These are phyloP conservation scores for Idaea aversata DNA, from an alignment of 2,888 invertebrate genomes.

Conservation along the genomic window DNA sequence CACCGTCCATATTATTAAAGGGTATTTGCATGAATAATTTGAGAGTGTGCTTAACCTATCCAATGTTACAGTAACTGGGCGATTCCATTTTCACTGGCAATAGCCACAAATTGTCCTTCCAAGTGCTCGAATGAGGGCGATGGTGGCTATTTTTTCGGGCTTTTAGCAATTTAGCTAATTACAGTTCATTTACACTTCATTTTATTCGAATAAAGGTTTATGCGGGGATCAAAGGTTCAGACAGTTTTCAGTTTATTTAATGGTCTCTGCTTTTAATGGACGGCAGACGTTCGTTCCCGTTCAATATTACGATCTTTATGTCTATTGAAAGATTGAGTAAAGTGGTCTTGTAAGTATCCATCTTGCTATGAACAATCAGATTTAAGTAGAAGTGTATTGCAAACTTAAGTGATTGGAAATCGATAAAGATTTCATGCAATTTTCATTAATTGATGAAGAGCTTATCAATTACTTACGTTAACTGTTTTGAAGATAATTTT, in stretches of 20 bases:
- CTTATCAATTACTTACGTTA: too few species aligned
- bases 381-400: neutral
- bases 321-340: slow-evolving; percentile 1
- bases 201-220: slow-evolving; percentile 44
- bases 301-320: slow-evolving; percentile 14
- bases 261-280: slow-evolving; percentile 26
- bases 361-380: neutral
- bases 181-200: slow-evolving; percentile 49
- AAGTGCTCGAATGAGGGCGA: slow-evolving; percentile 27
- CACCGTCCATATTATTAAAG: slow-evolving; percentile 39
- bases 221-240: slow-evolving; percentile 34
- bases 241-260: slow-evolving; percentile 19
- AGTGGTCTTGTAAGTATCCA: neutral
- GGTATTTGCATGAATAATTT: slow-evolving; percentile 55
- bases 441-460: too few species aligned
- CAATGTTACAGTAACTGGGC: slow-evolving; percentile 14
- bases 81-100: slow-evolving; percentile 36
- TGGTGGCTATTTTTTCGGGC: slow-evolving; percentile 38
- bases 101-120: slow-evolving; percentile 43
- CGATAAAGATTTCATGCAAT: neutral
- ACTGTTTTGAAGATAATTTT: too few species aligned
- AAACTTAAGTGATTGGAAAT: neutral
- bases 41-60: slow-evolving; percentile 37
- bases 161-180: slow-evolving; percentile 48
- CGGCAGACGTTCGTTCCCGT: slow-evolving; percentile 6